Conservation (phyloP, 2,113 vertebrate genomes). For the Aphyosemion australe region DNA sequence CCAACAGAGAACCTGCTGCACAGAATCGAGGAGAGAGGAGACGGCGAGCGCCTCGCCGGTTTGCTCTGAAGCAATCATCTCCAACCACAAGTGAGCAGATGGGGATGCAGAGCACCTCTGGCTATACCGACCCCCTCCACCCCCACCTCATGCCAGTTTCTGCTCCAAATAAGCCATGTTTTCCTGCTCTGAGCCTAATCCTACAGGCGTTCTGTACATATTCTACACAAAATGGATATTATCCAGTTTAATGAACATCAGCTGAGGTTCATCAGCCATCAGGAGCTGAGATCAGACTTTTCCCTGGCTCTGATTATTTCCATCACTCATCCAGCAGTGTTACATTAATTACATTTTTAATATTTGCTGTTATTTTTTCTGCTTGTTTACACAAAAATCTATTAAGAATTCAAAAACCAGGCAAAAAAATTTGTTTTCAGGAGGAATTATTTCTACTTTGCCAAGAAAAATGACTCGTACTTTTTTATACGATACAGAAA, state of each 20-base stretch:
- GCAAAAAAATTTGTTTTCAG: too few species aligned
- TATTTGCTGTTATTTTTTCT: not conserved
- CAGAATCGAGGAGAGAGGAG: conserved; percentile 18
- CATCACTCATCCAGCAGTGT: not conserved
- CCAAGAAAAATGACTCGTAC: too few species aligned
- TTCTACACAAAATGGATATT: not conserved
- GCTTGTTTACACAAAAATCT: not conserved
- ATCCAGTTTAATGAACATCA: not conserved
- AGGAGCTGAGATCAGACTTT: not conserved
- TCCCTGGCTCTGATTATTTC: not conserved
- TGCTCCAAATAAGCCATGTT: conserved; percentile 13
- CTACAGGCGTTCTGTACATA: conserved; percentile 1
- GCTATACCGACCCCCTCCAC: conserved; percentile 33
- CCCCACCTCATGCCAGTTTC: conserved; percentile 24
- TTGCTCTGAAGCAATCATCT: conserved; percentile 39
- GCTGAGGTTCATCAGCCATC: not conserved
- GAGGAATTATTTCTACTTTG: too few species aligned
- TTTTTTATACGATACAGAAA: not conserved
- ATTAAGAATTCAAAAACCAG: not conserved
- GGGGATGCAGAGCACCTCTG: conserved; percentile 70
- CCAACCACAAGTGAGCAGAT: conserved; percentile 62
- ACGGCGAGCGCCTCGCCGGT: conserved; percentile 16
- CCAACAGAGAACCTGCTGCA: conserved; percentile 57
- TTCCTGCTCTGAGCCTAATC: conserved; percentile 13
- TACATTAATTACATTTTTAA: not conserved